Evolutionary conservation across 2,113 vertebrate genomes (phyloP).

Genomic region (Gambusia affinis): DNA sequence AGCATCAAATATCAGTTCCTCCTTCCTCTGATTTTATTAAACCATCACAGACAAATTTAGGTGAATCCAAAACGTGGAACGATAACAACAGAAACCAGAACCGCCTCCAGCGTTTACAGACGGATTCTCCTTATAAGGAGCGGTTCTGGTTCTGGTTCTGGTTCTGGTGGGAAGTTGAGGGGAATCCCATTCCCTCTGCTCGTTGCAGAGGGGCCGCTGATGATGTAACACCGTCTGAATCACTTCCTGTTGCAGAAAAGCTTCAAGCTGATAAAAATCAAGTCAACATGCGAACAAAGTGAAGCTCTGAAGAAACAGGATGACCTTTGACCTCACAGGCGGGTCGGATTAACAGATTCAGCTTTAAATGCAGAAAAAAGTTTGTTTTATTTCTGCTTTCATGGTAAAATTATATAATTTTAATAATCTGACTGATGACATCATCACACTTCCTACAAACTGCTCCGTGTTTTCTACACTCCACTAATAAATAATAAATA

Average conservation of each 20-base stretch:
- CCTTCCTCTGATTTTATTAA: no score
- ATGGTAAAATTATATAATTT: background rate
- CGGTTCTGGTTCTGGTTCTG: constrained; percentile 1
- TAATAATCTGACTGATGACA: no score
- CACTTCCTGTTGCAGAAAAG: constrained; percentile 53
- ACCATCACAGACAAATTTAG: no score
- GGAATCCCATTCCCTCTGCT: constrained; percentile 48
- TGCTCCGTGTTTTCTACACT: no score
- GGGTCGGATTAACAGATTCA: background rate
- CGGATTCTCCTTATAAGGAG: background rate
- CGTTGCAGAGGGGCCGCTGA: constrained; percentile 25
- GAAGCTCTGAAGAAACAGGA: constrained; percentile 35
- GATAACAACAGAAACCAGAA: no score
- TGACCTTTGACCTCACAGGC: background rate
- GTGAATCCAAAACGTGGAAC: no score
- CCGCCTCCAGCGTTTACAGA: background rate
- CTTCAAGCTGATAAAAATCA: background rate
- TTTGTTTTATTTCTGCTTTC: background rate
- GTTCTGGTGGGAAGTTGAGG: constrained; percentile 43
- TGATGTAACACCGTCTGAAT: constrained; percentile 42
- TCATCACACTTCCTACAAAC: no score
- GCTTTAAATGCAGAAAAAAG: background rate
- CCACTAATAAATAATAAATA: no score
- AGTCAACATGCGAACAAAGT: no score
- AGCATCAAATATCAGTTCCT: no score